phyloP scores from a whole-genome alignment of 2,888 invertebrate species.

The Torymus aiolomorphi region DNA sequence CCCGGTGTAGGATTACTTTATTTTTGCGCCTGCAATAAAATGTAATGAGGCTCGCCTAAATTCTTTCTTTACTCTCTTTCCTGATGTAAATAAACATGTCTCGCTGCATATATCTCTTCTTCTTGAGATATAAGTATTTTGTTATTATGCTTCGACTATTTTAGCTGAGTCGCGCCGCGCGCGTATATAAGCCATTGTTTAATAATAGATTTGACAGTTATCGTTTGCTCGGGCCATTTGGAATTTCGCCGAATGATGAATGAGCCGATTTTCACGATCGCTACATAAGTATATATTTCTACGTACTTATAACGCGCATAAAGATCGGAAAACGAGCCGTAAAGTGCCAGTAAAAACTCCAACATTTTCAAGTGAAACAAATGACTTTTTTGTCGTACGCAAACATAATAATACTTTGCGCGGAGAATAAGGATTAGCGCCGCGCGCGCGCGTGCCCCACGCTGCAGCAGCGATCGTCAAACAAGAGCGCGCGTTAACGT shows the following conservation, averaged over 20 bases:
- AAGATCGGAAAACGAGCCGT: neutral
- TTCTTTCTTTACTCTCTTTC: neutral
- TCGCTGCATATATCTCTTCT: no score
- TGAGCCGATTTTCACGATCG: neutral
- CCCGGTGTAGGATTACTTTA: slow-evolving; percentile 1
- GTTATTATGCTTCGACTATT: no score
- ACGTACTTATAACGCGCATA: neutral
- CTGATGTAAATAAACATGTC: no score
- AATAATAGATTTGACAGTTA: no score
- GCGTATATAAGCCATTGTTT: no score
- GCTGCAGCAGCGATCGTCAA: slow-evolving; percentile 15
- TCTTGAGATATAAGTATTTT: no score
- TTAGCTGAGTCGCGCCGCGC: no score
- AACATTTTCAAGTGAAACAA: slow-evolving; percentile 32
- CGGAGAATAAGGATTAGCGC: slow-evolving; percentile 14
- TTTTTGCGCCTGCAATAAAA: slow-evolving; percentile 18
- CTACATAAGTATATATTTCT: neutral
- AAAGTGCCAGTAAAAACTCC: slow-evolving; percentile 7
- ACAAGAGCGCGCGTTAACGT: slow-evolving; percentile 48
- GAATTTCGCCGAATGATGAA: neutral
- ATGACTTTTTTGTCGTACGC: slow-evolving; percentile 37
- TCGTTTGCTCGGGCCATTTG: no score
- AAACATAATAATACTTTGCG: neutral
- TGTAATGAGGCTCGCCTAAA: slow-evolving; percentile 28
- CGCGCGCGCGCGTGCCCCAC: no score